Evolutionary conservation across 2,888 invertebrate genomes (phyloP).

Genomic region (Margaritifera margaritifera): DNA sequence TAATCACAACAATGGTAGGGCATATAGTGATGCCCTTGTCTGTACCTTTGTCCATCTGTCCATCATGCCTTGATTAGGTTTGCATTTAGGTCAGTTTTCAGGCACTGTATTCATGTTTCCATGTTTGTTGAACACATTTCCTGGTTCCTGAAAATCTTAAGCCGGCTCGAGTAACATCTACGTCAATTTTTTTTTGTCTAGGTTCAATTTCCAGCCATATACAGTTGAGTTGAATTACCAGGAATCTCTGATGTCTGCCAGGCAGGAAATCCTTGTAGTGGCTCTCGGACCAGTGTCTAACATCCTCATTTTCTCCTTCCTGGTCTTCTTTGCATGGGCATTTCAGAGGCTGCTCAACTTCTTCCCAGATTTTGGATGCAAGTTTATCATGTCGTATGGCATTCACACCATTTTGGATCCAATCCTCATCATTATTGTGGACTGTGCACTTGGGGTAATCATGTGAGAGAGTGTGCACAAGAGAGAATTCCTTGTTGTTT

Average conservation of each 20-base stretch:
- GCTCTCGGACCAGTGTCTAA: slow-evolving; percentile 62
- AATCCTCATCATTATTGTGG: slow-evolving; percentile 61
- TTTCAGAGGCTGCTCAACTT: slow-evolving; percentile 57
- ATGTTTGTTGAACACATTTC: too few relatives aligned
- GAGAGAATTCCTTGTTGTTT: neutral
- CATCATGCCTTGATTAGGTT: too few relatives aligned
- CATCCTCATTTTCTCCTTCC: slow-evolving; percentile 56
- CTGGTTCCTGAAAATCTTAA: too few relatives aligned
- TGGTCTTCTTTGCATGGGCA: slow-evolving; percentile 56
- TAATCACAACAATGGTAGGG: too few relatives aligned
- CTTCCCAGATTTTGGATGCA: slow-evolving; percentile 67
- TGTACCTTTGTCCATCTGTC: too few relatives aligned
- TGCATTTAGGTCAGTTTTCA: too few relatives aligned
- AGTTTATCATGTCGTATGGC: slow-evolving; percentile 66
- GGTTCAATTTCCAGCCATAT: slow-evolving; percentile 69
- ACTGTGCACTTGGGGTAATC: slow-evolving; percentile 59
- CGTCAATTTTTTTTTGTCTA: slow-evolving; percentile 21
- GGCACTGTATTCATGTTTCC: too few relatives aligned
- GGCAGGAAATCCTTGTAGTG: slow-evolving; percentile 66
- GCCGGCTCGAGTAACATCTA: too few relatives aligned
- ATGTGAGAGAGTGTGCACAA: neutral
- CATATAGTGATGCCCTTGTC: too few relatives aligned
- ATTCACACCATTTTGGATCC: slow-evolving; percentile 67
- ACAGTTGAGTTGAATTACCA: slow-evolving; percentile 71
- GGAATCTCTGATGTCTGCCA: slow-evolving; percentile 56